phyloP scores from a whole-genome alignment of 1,140 invertebrate species.

The Zaprionus lachaisei region DNA sequence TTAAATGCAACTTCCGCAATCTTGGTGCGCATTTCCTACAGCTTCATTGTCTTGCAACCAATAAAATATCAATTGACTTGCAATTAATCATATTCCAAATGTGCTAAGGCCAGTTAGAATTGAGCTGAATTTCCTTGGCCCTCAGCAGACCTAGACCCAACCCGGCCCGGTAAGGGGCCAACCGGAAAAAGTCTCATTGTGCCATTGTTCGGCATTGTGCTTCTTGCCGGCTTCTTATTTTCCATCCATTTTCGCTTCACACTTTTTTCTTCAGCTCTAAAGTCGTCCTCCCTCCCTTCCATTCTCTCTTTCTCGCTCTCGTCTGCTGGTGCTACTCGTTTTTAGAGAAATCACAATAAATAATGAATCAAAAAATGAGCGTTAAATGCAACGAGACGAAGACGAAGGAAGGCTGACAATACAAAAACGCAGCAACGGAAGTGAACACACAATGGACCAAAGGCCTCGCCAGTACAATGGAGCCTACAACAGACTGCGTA shows the following conservation, averaged over 20 bases:
- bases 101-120: slow-evolving; percentile 52
- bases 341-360: slow-evolving; percentile 80
- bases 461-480: slow-evolving; percentile 37
- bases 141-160: background rate
- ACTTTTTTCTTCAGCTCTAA: slow-evolving; percentile 65
- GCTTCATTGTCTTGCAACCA: slow-evolving; percentile 53
- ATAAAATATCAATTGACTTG: slow-evolving; percentile 84
- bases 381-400: slow-evolving; percentile 77
- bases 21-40: slow-evolving; percentile 27
- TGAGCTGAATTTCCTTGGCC: slow-evolving; percentile 13
- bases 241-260: slow-evolving; percentile 57
- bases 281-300: slow-evolving; percentile 28
- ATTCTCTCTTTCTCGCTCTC: background rate
- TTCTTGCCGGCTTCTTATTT: slow-evolving; percentile 37
- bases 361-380: slow-evolving; percentile 84
- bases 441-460: slow-evolving; percentile 72
- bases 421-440: slow-evolving; percentile 72
- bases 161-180: slow-evolving; percentile 6
- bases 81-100: slow-evolving; percentile 83
- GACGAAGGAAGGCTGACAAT: slow-evolving; percentile 20
- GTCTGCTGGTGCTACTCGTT: slow-evolving; percentile 59
- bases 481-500: slow-evolving; percentile 24
- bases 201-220: slow-evolving; percentile 60
- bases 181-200: slow-evolving; percentile 76
- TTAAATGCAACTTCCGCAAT: slow-evolving; percentile 70